phyloP scores from a whole-genome alignment of 2,888 invertebrate genomes.

The Epirrhoe tristata region DNA sequence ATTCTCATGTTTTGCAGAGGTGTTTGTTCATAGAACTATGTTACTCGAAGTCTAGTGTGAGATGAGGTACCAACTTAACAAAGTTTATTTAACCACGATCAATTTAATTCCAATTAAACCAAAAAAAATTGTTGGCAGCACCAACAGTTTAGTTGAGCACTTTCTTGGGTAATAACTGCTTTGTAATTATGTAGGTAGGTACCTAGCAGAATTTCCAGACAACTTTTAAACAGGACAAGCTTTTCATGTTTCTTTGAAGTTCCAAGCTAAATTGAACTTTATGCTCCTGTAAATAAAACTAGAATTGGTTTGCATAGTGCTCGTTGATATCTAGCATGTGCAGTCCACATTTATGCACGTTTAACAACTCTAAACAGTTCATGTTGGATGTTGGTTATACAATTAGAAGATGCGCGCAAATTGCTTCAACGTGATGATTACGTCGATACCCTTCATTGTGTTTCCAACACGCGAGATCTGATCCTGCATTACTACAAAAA shows the following conservation, averaged over 20 bases:
- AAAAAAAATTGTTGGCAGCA: no score
- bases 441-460: conserved; percentile 22
- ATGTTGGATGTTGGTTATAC: conserved; percentile 29
- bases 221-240: conserved; percentile 18
- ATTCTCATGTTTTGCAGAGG: no score
- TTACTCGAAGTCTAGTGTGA: no score
- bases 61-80: no score
- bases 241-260: conserved; percentile 8
- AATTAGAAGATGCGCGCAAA: conserved; percentile 33
- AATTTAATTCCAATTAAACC: neutral
- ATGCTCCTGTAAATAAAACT: neutral
- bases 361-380: conserved; percentile 8
- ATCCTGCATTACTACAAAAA: conserved; percentile 17
- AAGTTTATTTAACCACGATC: no score
- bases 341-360: conserved; percentile 15
- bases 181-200: conserved; percentile 1
- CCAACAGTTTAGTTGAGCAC: neutral
- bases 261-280: conserved; percentile 7
- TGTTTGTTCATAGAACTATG: no score
- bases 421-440: conserved; percentile 25
- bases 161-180: conserved; percentile 21
- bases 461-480: conserved; percentile 24
- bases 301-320: neutral
- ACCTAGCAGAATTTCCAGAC: conserved; percentile 20
- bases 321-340: conserved; percentile 17